A percentile compares a stretch with the other conserved stretches of the same genome.
phyloP scores from a whole-genome alignment of 53 echinoderm and acorn worm genomes.

The Luidia sarsii region DNA sequence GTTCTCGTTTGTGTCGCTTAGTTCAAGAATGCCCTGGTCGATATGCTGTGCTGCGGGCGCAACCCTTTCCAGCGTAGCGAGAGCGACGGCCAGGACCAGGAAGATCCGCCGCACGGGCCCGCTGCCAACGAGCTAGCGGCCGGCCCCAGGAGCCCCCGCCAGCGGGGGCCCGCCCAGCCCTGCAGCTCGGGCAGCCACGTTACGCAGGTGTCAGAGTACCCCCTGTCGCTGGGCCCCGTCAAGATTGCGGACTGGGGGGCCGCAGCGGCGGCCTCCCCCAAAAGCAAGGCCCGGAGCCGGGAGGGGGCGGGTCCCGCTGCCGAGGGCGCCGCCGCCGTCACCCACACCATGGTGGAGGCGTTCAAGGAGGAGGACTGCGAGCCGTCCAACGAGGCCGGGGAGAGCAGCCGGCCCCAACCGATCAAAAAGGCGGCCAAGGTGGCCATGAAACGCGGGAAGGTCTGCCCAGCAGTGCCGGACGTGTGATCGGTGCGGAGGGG shows the following conservation, averaged over 20 bases:
- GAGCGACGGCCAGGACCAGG: background rate
- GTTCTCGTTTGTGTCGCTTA: too few relatives aligned
- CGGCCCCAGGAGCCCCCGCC: background rate
- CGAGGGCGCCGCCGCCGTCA: background rate
- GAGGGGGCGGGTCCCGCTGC: background rate
- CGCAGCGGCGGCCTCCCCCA: background rate
- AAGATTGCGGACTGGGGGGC: constrained; percentile 21
- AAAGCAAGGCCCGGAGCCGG: background rate
- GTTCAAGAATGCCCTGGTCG: constrained; percentile 73
- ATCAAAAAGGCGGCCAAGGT: background rate
- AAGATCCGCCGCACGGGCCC: background rate
- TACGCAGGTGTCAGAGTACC: constrained; percentile 25
- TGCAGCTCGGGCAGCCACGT: constrained; percentile 12
- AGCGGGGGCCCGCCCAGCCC: background rate
- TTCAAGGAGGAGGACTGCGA: background rate
- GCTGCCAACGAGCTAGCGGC: background rate
- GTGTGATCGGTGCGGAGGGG: too few relatives aligned
- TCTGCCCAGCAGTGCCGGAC: too few relatives aligned
- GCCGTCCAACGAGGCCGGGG: background rate
- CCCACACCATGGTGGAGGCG: background rate
- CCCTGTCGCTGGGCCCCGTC: background rate
- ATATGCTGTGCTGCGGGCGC: constrained; percentile 57
- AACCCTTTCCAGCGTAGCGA: constrained; percentile 66
- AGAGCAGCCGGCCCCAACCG: background rate
- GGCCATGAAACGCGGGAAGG: background rate